Evolutionary conservation across 2,797 vertebrate genomes (phyloP).

Genomic region (Catostomus latipinnis): DNA sequence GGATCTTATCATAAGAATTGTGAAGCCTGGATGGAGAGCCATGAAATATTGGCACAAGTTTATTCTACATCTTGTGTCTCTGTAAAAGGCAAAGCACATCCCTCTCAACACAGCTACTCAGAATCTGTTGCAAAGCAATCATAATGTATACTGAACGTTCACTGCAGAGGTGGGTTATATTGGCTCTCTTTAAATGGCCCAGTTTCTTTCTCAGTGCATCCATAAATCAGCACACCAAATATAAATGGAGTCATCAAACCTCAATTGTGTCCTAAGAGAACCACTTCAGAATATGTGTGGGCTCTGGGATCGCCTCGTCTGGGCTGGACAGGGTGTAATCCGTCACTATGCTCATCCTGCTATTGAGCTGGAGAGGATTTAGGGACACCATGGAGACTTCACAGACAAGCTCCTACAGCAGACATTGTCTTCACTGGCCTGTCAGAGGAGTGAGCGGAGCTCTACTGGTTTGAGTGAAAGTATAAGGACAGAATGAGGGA

Average conservation of each 20-base stretch:
- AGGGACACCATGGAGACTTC: conserved; percentile 6
- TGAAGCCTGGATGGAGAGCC: too few relatives aligned
- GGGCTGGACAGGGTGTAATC: conserved; percentile 37
- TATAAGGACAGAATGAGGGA: not conserved
- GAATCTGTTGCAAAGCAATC: not conserved
- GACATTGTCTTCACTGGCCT: conserved; percentile 23
- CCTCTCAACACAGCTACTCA: too few relatives aligned
- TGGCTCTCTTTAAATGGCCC: not conserved
- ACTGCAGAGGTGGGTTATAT: not conserved
- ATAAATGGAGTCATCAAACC: conserved; percentile 39
- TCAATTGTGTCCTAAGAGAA: conserved; percentile 17
- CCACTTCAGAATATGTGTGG: conserved; percentile 25
- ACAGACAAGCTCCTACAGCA: conserved; percentile 24
- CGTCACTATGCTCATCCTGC: conserved; percentile 35
- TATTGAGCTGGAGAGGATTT: conserved; percentile 40
- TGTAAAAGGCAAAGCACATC: too few relatives aligned
- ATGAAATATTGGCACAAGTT: too few relatives aligned
- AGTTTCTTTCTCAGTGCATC: conserved; percentile 23
- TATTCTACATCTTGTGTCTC: too few relatives aligned
- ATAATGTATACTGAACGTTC: not conserved
- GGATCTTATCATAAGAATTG: too few relatives aligned
- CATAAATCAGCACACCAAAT: conserved; percentile 5
- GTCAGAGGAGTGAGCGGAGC: conserved; percentile 18
- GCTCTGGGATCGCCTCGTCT: conserved; percentile 20
- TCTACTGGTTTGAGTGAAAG: conserved; percentile 13